A percentile compares a stretch with the other conserved stretches of the same genome.
phyloP scores from a whole-genome alignment of 2,797 vertebrate genomes.

The Rhynchotus rufescens region DNA sequence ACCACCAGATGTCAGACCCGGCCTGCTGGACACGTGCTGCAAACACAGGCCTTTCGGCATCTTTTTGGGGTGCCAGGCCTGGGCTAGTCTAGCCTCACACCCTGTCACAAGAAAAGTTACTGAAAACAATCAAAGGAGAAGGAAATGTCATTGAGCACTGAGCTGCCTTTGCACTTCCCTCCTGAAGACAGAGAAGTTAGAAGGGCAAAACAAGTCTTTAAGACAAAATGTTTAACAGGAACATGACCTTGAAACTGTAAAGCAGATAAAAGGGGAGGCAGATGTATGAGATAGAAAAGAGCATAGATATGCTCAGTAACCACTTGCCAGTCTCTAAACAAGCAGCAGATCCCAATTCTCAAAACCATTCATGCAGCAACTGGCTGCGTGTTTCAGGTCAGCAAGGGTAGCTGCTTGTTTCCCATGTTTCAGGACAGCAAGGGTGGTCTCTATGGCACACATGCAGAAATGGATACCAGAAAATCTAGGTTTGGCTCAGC shows the following conservation, averaged over 20 bases:
- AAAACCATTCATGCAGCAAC: neutral
- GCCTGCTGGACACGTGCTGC: rapidly evolving
- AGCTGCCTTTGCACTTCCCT: neutral
- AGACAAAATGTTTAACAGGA: neutral
- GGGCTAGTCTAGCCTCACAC: too few relatives aligned
- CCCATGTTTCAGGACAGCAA: neutral
- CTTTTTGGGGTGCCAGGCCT: neutral
- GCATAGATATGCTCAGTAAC: neutral
- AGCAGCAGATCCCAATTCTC: neutral
- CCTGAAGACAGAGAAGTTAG: neutral
- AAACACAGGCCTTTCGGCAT: rapidly evolving
- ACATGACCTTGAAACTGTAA: neutral
- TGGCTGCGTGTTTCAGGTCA: neutral
- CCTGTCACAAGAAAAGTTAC: neutral
- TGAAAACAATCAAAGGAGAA: neutral
- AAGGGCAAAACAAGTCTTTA: neutral
- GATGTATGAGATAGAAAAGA: neutral
- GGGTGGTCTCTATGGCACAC: neutral
- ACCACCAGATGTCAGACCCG: neutral
- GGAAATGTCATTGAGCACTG: neutral
- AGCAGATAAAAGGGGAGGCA: neutral
- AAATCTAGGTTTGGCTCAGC: neutral
- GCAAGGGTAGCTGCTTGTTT: neutral
- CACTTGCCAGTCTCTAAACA: neutral
- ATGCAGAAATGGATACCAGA: neutral